Percentiles rank a stretch among this genome's conserved stretches.
phyloP scores from a whole-genome alignment of 2,888 invertebrate genomes.

The Bursaphelenchus okinawaensis region DNA sequence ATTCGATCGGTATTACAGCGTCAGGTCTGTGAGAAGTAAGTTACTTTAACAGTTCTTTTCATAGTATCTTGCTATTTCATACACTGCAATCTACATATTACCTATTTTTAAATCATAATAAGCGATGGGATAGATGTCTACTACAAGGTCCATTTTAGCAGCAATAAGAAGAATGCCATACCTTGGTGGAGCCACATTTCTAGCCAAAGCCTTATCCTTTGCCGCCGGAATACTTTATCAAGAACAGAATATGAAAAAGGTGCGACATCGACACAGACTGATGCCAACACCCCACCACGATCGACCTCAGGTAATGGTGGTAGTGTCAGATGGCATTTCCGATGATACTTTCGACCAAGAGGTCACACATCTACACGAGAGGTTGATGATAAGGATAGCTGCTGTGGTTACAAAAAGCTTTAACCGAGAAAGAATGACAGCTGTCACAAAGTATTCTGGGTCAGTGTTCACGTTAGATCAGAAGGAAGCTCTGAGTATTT shows the following conservation, averaged over 20 bases:
- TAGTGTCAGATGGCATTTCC: constrained; percentile 49
- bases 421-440: constrained; percentile 35
- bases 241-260: constrained; percentile 49
- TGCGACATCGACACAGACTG: constrained; percentile 31
- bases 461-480: constrained; percentile 46
- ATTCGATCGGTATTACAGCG: constrained; percentile 48
- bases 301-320: constrained; percentile 45
- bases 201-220: constrained; percentile 52
- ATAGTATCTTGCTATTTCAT: not conserved
- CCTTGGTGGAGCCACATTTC: constrained; percentile 51
- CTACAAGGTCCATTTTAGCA: constrained; percentile 24
- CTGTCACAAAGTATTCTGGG: constrained; percentile 50
- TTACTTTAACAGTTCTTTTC: too few species aligned
- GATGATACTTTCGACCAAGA: constrained; percentile 49
- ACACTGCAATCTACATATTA: not conserved
- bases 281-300: constrained; percentile 52
- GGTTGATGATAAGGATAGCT: constrained; percentile 41
- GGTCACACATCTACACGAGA: constrained; percentile 45
- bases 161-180: constrained; percentile 50
- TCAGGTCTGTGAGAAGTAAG: constrained; percentile 35
- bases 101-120: not conserved
- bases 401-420: constrained; percentile 31
- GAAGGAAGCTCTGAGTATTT: constrained; percentile 48
- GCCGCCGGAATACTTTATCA: constrained; percentile 50
- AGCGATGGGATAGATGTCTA: too few species aligned